phyloP scores from a whole-genome alignment of 2,888 invertebrate species.

The Chymomyza amoena region DNA sequence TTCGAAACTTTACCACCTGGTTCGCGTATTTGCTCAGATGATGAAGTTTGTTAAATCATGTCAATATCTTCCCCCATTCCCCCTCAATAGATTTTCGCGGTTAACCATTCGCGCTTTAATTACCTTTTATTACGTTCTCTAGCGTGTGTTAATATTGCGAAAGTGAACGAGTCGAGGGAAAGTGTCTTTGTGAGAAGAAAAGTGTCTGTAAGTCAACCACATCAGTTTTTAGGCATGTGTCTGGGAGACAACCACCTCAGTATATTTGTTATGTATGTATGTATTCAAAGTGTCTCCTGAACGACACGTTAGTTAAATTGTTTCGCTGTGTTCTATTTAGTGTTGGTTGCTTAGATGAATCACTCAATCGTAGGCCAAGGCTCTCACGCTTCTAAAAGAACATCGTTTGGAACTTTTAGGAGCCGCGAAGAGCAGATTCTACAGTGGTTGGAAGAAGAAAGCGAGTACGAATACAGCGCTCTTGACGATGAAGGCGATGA shows the following conservation, averaged over 20 bases:
- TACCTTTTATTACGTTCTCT: too few species aligned
- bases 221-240: neutral
- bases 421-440: slow-evolving; percentile 20
- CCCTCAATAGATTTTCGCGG: too few species aligned
- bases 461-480: slow-evolving; percentile 16
- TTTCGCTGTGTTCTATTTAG: too few species aligned
- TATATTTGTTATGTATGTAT: neutral
- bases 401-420: slow-evolving; percentile 13
- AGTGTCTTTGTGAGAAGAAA: neutral
- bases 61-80: too few species aligned
- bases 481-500: neutral
- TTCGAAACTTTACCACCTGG: too few species aligned
- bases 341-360: too few species aligned
- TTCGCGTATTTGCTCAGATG: too few species aligned
- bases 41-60: too few species aligned
- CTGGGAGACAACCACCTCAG: neutral
- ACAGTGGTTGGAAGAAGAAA: slow-evolving; percentile 22
- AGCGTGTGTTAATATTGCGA: too few species aligned
- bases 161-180: neutral
- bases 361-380: too few species aligned
- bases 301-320: too few species aligned
- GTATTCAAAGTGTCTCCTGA: neutral
- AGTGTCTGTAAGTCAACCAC: neutral
- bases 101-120: too few species aligned
- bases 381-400: neutral